phyloP scores from a whole-genome alignment of 2,888 invertebrate genomes.

The Orthosia cruda region DNA sequence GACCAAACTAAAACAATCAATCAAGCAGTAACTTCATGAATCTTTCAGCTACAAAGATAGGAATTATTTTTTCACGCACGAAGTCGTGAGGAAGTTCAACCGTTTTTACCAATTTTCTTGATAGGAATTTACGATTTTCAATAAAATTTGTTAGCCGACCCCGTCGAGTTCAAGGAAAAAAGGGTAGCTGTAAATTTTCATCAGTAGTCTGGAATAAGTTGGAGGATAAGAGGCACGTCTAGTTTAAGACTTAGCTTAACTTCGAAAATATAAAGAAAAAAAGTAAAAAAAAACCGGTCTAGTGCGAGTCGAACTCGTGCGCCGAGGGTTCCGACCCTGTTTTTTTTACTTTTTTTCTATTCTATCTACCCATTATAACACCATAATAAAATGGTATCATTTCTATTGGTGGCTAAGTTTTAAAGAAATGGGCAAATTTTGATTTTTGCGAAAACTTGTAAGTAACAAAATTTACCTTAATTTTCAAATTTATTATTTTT shows the following conservation, averaged over 20 bases:
- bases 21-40: constrained; percentile 9
- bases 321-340: no score
- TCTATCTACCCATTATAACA: no score
- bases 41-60: background rate
- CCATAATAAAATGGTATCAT: no score
- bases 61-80: background rate
- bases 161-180: constrained; percentile 7
- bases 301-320: no score
- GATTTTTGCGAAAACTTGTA: no score
- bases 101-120: constrained; percentile 21
- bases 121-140: constrained; percentile 39
- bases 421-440: no score
- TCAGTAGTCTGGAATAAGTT: background rate
- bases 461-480: no score
- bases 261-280: background rate
- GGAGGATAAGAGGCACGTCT: background rate
- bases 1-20: constrained; percentile 1
- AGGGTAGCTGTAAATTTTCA: constrained; percentile 19
- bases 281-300: no score
- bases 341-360: no score
- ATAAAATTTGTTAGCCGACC: constrained; percentile 20
- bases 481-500: no score
- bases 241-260: background rate
- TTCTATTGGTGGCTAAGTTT: no score
- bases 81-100: background rate